These are phyloP conservation scores for Hoplostethus atlanticus DNA, from an alignment of 2,797 vertebrate species.

Conservation along the genomic window DNA sequence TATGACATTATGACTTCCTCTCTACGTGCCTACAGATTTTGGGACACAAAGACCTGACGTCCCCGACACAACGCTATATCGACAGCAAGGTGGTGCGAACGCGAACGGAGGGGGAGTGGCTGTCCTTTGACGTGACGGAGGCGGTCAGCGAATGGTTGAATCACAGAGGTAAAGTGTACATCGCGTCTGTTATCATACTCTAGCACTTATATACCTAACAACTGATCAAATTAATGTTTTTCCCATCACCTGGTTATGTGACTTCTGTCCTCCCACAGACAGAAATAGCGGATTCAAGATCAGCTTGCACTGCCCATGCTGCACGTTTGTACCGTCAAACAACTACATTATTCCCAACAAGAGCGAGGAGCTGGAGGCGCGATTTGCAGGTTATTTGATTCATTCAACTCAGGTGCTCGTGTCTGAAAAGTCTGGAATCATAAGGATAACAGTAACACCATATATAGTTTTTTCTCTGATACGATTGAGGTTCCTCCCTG, in stretches of 20 bases:
- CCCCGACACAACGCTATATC: slow-evolving; percentile 95
- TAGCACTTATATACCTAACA: no score
- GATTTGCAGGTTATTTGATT: slow-evolving; percentile 92
- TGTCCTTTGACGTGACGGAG: slow-evolving; percentile 97
- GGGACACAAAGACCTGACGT: slow-evolving; percentile 92
- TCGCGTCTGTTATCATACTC: neutral
- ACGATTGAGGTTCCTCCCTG: no score
- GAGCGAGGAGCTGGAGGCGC: slow-evolving; percentile 96
- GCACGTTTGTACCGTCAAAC: slow-evolving; percentile 95
- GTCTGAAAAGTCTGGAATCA: no score
- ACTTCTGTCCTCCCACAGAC: slow-evolving; percentile 85
- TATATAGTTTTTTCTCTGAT: no score
- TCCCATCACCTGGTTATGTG: neutral
- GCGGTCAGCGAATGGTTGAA: slow-evolving; percentile 95
- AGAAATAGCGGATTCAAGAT: slow-evolving; percentile 98
- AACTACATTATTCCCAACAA: slow-evolving; percentile 99
- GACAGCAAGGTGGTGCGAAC: slow-evolving; percentile 97
- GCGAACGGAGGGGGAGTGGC: slow-evolving; percentile 94
- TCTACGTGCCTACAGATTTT: slow-evolving; percentile 86
- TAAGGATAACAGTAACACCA: no score
- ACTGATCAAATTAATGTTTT: slow-evolving; percentile 3
- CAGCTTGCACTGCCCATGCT: slow-evolving; percentile 97
- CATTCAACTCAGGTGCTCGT: no score
- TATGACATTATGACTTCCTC: neutral
- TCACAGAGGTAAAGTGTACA: slow-evolving; percentile 88